Evolutionary conservation across 2,888 invertebrate genomes (phyloP).

Genomic region (Metellina segmentata): DNA sequence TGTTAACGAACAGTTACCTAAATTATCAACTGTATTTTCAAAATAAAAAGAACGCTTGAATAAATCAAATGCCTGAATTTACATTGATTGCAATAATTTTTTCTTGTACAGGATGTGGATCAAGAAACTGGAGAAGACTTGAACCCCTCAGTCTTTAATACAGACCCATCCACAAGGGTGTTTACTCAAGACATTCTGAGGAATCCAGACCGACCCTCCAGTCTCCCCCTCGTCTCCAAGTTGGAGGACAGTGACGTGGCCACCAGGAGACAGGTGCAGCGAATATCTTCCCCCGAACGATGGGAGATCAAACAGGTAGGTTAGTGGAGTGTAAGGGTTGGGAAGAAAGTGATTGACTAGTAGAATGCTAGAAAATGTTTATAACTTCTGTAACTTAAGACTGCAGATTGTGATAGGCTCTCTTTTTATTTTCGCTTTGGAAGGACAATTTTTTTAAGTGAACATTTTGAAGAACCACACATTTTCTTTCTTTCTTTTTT

Average conservation of each 20-base stretch:
- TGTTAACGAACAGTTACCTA: too few species aligned
- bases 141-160: constrained; percentile 86
- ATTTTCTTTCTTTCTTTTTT: too few species aligned
- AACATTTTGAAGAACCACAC: too few species aligned
- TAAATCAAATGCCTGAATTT: too few species aligned
- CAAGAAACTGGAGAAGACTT: constrained; percentile 96
- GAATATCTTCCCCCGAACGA: constrained; percentile 79
- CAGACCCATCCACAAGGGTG: constrained; percentile 70
- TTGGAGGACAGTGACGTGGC: constrained; percentile 86
- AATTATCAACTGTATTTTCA: too few species aligned
- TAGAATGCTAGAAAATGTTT: not conserved
- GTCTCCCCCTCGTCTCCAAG: constrained; percentile 80
- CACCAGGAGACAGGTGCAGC: constrained; percentile 89
- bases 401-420: too few species aligned
- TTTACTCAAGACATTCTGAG: constrained; percentile 83
- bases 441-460: too few species aligned
- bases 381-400: too few species aligned
- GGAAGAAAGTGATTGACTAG: not conserved
- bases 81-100: too few species aligned
- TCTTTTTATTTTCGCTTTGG: too few species aligned
- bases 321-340: constrained; percentile 81
- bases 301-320: constrained; percentile 85
- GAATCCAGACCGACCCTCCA: constrained; percentile 94
- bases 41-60: too few species aligned
- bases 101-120: constrained; percentile 88